Base-by-base conservation (phyloP, 2,888 invertebrate genomes). In the Lithodes maja region DNA sequence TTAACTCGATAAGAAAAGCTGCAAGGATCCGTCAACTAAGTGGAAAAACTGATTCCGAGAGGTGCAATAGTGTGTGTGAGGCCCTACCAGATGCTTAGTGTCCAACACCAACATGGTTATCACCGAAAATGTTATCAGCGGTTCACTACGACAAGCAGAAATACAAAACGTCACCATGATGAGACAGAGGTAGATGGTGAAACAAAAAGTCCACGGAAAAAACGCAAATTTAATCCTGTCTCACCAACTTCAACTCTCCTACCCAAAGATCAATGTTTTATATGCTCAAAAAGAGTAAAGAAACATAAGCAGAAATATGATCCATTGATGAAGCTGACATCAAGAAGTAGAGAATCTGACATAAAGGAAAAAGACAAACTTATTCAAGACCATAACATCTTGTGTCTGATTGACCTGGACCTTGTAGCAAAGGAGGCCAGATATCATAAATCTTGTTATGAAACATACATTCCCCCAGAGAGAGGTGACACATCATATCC, bases 381-480 rank as follows among this genome's bases (percentile, higher is more conserved):
- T 17, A 80, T 80, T n/a, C n/a, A 15, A 53, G 61, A 55, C n/a
- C 54, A n/a, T 53, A 69, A 61, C 0, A 82, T 17, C 12, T 33
- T 82, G 82, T 33, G 71, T 52, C n/a, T 12, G 50, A 83, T 3
- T 71, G 53, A 71, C n/a, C 15, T 71, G 3, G 71, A 71, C 71
- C 71, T 71, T 71, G 71, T 71, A n/a, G 71, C 71, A 71, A 71
- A 71, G 71, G 17, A 71, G 52, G 71, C 83, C 7, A 83, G 83
- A 52, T 83, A 71, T 71, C 83, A 83, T 71, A 49, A 71, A 71
- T n/a, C 83, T 52, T 83, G 83, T 83, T 83, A 50, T 50, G 17
- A 81, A 7, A 5, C 7, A 7, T 61, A 7, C 61, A 61, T 61
- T 12, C 61, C 61, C 12, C 61, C 61, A 61, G 61, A 61, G 12